These are phyloP conservation scores for Drosophila acutilabella DNA, from an alignment of 2,888 invertebrate species.

Conservation along the genomic window DNA sequence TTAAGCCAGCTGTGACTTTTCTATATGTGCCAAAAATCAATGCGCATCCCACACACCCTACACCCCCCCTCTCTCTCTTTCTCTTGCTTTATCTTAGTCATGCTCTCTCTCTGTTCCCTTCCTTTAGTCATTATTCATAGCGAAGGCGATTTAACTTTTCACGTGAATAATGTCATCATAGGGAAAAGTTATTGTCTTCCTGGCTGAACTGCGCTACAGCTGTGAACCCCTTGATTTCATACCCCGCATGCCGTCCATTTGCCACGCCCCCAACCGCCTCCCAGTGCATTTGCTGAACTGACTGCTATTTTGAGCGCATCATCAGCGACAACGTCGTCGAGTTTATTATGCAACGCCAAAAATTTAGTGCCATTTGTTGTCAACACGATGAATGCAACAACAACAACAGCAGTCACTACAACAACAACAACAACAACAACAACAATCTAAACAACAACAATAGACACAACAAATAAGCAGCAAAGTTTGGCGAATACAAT, in stretches of 20 bases:
- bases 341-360: slow-evolving; percentile 78
- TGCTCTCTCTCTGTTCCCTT: neutral
- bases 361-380: slow-evolving; percentile 79
- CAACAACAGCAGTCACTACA: slow-evolving; percentile 20
- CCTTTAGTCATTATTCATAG: slow-evolving; percentile 26
- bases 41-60: slow-evolving; percentile 10
- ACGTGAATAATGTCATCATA: slow-evolving; percentile 76
- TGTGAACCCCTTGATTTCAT: slow-evolving; percentile 12
- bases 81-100: neutral
- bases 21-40: slow-evolving; percentile 16
- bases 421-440: slow-evolving; percentile 26
- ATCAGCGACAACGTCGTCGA: slow-evolving; percentile 58
- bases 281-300: slow-evolving; percentile 23
- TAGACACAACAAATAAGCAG: slow-evolving; percentile 26
- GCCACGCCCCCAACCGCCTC: neutral
- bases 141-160: slow-evolving; percentile 65
- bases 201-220: slow-evolving; percentile 54
- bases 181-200: slow-evolving; percentile 73
- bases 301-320: slow-evolving; percentile 59
- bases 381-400: slow-evolving; percentile 72
- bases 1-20: slow-evolving; percentile 12
- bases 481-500: slow-evolving; percentile 61
- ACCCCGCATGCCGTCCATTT: neutral
- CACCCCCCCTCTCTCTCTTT: neutral
- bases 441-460: slow-evolving; percentile 20